Evolutionary conservation across 1,140 invertebrate species (phyloP).

Genomic region (Euborellia annulipes): DNA sequence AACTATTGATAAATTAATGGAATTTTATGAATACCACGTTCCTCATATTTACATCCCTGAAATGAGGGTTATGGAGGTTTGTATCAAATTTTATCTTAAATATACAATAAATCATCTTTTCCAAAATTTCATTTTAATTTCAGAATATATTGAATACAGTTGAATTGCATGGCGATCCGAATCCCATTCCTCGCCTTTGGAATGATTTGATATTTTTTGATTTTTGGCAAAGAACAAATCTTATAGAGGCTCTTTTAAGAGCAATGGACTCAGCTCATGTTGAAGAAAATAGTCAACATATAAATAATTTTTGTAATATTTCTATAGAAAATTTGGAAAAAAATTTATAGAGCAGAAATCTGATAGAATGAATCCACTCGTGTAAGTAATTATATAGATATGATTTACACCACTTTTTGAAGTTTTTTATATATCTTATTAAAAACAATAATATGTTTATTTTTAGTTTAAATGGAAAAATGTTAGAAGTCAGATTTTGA

Average conservation of each 20-base stretch:
- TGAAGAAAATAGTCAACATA: too few species aligned
- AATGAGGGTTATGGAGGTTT: constrained; percentile 46
- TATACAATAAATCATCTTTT: background rate
- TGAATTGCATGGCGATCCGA: background rate
- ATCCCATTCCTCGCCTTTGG: background rate
- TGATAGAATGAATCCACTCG: too few species aligned
- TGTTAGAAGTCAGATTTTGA: background rate
- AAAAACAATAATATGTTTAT: too few species aligned
- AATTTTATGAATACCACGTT: constrained; percentile 52
- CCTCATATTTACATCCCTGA: constrained; percentile 71
- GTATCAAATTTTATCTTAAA: constrained; percentile 2
- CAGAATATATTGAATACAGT: background rate
- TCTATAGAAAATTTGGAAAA: too few species aligned
- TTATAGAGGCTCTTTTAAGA: background rate
- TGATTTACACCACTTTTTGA: too few species aligned
- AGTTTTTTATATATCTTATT: too few species aligned
- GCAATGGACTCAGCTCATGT: too few species aligned
- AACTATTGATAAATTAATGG: constrained; percentile 52
- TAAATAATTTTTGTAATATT: too few species aligned
- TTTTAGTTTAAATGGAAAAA: too few species aligned
- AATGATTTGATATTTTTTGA: background rate
- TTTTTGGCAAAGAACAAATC: background rate
- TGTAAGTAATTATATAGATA: too few species aligned
- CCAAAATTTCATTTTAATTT: background rate
- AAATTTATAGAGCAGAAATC: too few species aligned